Base-by-base conservation (phyloP, 2,113 vertebrate species). In the Pterocles gutturalis region DNA sequence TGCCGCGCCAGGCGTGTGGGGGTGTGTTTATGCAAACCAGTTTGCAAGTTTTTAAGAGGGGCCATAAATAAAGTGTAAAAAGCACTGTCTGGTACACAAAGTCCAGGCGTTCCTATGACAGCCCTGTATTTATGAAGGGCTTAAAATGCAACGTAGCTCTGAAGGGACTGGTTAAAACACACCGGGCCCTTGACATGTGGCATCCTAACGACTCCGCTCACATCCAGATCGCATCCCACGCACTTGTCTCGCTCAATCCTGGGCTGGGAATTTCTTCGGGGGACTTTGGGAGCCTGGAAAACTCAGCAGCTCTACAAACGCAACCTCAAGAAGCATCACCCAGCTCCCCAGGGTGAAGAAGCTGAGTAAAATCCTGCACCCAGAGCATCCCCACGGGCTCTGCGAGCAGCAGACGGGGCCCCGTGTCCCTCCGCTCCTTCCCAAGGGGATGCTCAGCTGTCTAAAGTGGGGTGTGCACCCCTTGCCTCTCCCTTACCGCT, bases 1-100 rank as follows among this genome's bases (percentile, higher is more conserved):
- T 2, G 0, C 76, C 0, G 2, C 3, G 25, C 67, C 4, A 1
- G 75, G 53, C 33, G 0, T 0, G 53, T 2, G 3, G 71, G 51
- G 57, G 53, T 19, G 19, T 72, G 83, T 21, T 71, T 79, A 49
- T 29, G 79, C 95, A 77, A 78, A 78, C 24, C 83, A 73, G 67
- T 70, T 65, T 57, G 62, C 3, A 2, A 81, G 69, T 54, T 89
- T 91, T 91, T 92, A 83, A 81, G 77, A 81, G 77, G 9, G 1
- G 72, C 43, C 91, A 95, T 95, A 90, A 96, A 95, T 92, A 89
- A 96, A 92, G 83, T 12, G 83, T 20, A 78, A 90, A 86, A 87
- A 89, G 83, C 55, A 9, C 51, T 20, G 60, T 38, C 91, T 89
- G 94, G 83, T 41, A 93, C 83, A 91, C 58, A 34, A 77, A 97